Conservation (phyloP, 2,888 invertebrate species). For the Zygothrica quintamaculata region DNA sequence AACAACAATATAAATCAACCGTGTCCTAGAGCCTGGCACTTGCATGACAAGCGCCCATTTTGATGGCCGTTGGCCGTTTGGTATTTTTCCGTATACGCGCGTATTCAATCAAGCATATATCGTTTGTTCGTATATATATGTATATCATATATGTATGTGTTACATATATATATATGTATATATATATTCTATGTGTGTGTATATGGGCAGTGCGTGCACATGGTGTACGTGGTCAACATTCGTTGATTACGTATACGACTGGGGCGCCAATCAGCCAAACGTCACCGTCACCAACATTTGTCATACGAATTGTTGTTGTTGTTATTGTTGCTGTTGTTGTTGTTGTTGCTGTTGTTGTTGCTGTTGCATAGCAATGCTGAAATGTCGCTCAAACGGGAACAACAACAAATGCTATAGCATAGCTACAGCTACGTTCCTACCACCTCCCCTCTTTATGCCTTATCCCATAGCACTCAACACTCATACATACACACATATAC, state of each 20-base stretch:
- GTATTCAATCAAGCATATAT: slow-evolving; percentile 80
- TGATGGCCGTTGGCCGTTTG: slow-evolving; percentile 60
- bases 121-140: slow-evolving; percentile 41
- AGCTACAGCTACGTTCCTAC: slow-evolving; percentile 27
- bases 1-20: background rate
- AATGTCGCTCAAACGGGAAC: slow-evolving; percentile 49
- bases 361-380: slow-evolving; percentile 65
- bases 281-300: slow-evolving; percentile 57
- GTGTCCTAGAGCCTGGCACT: slow-evolving; percentile 52
- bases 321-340: slow-evolving; percentile 40
- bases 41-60: slow-evolving; percentile 75
- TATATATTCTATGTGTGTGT: slow-evolving; percentile 44
- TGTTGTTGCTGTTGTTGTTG: slow-evolving; percentile 39
- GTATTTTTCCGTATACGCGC: slow-evolving; percentile 75
- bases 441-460: slow-evolving; percentile 32
- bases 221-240: slow-evolving; percentile 79
- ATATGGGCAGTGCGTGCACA: slow-evolving; percentile 39
- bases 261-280: slow-evolving; percentile 79
- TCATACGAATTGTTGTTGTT: slow-evolving; percentile 47
- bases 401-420: slow-evolving; percentile 13
- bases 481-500: slow-evolving; percentile 23
- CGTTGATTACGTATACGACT: slow-evolving; percentile 82
- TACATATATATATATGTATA: slow-evolving; percentile 16
- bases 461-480: slow-evolving; percentile 5
- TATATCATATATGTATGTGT: slow-evolving; percentile 19